phyloP scores from a whole-genome alignment of 2,888 invertebrate species.

The Heliconius cydno region DNA sequence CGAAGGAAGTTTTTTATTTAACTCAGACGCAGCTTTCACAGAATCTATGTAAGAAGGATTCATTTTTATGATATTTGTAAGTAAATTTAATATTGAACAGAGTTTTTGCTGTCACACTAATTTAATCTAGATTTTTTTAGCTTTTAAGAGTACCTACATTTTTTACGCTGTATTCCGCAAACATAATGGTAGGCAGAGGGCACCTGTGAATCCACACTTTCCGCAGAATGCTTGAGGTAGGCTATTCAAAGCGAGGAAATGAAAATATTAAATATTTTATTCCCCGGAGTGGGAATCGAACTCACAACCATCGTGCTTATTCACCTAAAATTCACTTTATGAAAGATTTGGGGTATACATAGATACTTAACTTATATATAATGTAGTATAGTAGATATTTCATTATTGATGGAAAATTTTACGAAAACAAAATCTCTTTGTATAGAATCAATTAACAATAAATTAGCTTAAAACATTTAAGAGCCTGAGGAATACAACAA shows the following conservation, averaged over 20 bases:
- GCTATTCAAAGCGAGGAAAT: too few species aligned
- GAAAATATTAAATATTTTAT: too few species aligned
- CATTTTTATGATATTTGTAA: conserved; percentile 30
- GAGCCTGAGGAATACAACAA: conserved; percentile 27
- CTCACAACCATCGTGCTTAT: neutral
- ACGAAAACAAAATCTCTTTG: neutral
- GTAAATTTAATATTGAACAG: conserved; percentile 4
- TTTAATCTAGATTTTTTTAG: neutral
- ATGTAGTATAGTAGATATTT: neutral
- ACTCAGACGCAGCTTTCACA: conserved; percentile 24
- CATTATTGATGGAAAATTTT: neutral
- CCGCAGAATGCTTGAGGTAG: too few species aligned
- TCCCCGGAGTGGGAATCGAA: too few species aligned
- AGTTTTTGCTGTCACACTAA: neutral
- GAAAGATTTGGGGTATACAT: neutral
- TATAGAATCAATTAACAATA: neutral
- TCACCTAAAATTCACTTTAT: neutral
- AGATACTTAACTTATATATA: neutral
- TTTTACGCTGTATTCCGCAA: neutral
- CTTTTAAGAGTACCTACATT: neutral
- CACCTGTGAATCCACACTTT: too few species aligned
- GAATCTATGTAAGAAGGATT: conserved; percentile 24
- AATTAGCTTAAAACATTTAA: conserved; percentile 33
- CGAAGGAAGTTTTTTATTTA: conserved; percentile 40
- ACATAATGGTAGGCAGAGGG: too few species aligned